Conservation (phyloP, 2,888 invertebrate species). For the Buathra laborator region DNA sequence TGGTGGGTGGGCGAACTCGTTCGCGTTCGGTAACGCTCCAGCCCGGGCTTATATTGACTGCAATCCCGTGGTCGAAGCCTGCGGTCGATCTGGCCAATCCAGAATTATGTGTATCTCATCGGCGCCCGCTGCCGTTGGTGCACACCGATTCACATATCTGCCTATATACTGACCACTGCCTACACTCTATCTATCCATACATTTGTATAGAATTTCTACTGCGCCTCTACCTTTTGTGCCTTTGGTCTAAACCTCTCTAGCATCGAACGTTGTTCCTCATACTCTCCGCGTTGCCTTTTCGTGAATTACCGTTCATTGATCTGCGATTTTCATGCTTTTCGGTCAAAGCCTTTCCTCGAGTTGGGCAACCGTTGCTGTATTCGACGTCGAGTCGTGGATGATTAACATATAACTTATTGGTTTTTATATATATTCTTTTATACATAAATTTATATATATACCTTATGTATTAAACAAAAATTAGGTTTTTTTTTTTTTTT, state of each 20-base stretch:
- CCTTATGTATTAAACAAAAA: neutral
- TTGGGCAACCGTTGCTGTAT: neutral
- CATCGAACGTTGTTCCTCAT: neutral
- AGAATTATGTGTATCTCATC: conserved; percentile 60
- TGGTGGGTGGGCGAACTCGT: conserved; percentile 23
- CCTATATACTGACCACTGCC: neutral
- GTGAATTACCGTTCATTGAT: neutral
- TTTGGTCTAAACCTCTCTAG: neutral
- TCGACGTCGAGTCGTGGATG: neutral
- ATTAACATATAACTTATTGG: too few relatives aligned
- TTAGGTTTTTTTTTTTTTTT: neutral
- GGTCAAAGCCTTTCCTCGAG: neutral
- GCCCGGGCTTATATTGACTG: conserved; percentile 55
- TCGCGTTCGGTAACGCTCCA: conserved; percentile 5
- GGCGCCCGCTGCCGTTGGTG: conserved; percentile 16
- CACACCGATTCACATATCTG: conserved; percentile 46
- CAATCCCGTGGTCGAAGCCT: conserved; percentile 62
- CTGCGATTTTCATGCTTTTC: neutral
- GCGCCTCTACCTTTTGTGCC: conserved; percentile 11
- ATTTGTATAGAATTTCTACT: conserved; percentile 1
- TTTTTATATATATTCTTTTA: too few relatives aligned
- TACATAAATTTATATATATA: neutral
- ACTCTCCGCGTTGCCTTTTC: neutral
- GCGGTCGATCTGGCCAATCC: conserved; percentile 63
- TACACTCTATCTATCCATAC: conserved; percentile 2